Evolutionary conservation across 2,888 invertebrate genomes (phyloP).

Genomic region (Chrysina gloriosa): DNA sequence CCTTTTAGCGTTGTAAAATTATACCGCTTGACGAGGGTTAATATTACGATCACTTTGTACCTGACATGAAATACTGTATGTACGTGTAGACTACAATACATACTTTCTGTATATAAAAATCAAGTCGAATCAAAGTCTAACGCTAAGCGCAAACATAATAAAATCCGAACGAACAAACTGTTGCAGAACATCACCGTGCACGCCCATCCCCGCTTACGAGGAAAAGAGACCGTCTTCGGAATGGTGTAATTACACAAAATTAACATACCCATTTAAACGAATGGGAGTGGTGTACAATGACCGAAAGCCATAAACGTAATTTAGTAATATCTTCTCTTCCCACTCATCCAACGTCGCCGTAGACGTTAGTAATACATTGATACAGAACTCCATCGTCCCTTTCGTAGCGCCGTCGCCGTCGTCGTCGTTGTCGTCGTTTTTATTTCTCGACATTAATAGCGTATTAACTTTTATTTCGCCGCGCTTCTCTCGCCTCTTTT

Average conservation of each 20-base stretch:
- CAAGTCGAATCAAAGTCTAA: no score
- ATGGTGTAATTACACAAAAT: neutral
- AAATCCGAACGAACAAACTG: neutral
- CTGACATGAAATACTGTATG: no score
- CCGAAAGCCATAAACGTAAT: slow-evolving; percentile 13
- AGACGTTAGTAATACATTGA: neutral
- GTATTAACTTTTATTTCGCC: neutral
- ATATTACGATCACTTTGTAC: no score
- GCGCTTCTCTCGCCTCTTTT: neutral
- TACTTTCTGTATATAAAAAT: no score
- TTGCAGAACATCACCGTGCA: neutral
- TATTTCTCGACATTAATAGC: slow-evolving; percentile 1
- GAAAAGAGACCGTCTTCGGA: neutral
- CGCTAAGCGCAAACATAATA: no score
- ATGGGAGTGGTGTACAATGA: slow-evolving; percentile 1
- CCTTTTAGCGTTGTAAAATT: no score
- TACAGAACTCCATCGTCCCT: neutral
- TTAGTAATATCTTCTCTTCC: neutral
- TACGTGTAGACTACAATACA: no score
- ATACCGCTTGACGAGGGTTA: no score
- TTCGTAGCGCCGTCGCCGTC: neutral
- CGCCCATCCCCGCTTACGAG: neutral
- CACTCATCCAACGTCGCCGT: neutral
- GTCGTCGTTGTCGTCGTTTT: neutral
- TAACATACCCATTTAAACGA: slow-evolving; percentile 1